Evolutionary conservation across 2,113 vertebrate genomes (phyloP).

Genomic region (Scomber japonicus): DNA sequence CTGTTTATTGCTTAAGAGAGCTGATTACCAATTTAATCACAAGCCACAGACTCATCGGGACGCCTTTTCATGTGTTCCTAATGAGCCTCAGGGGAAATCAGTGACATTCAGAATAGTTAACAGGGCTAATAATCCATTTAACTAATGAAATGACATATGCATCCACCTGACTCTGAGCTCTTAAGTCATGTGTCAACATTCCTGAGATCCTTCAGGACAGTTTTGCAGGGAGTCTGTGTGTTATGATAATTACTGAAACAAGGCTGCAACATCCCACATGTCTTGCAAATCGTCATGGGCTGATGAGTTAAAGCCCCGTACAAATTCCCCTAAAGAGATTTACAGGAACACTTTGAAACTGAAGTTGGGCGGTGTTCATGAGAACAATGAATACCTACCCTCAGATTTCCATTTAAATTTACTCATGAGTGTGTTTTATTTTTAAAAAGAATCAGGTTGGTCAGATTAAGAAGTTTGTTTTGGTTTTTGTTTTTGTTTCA

Average conservation of each 20-base stretch:
- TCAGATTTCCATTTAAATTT: neutral
- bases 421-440: neutral
- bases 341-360: slow-evolving; percentile 36
- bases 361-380: neutral
- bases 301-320: slow-evolving; percentile 32
- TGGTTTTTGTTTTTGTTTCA: neutral
- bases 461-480: neutral
- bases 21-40: slow-evolving; percentile 68
- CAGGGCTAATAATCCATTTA: slow-evolving; percentile 48
- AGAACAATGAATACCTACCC: neutral
- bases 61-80: slow-evolving; percentile 26
- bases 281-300: neutral
- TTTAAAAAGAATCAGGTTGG: neutral
- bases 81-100: slow-evolving; percentile 70
- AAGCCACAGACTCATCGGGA: slow-evolving; percentile 43
- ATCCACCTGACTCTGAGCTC: slow-evolving; percentile 33
- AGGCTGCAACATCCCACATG: slow-evolving; percentile 21
- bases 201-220: slow-evolving; percentile 19
- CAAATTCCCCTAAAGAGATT: slow-evolving; percentile 50
- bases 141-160: slow-evolving; percentile 40
- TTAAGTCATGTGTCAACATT: slow-evolving; percentile 24
- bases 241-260: slow-evolving; percentile 32
- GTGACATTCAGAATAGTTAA: slow-evolving; percentile 53
- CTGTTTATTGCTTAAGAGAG: slow-evolving; percentile 63
- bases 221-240: neutral